Evolutionary conservation across 2,888 invertebrate genomes (phyloP).

Genomic region (Leucophenga maculata): DNA sequence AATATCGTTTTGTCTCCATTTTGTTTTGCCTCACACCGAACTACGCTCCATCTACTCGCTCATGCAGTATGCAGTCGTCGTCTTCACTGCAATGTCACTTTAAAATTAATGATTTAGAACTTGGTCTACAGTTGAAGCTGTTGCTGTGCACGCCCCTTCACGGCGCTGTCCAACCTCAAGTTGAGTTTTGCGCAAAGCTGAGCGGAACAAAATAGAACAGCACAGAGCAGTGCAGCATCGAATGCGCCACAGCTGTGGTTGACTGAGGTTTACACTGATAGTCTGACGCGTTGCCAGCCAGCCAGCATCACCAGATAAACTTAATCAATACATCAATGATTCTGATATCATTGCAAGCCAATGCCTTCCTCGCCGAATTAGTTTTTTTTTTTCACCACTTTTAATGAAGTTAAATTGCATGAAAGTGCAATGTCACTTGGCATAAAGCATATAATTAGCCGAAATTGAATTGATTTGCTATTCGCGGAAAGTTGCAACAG

Average conservation of each 20-base stretch:
- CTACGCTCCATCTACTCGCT: background rate
- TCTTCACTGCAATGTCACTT: conserved; percentile 44
- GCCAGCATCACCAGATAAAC: conserved; percentile 29
- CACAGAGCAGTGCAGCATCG: background rate
- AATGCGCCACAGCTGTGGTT: conserved; percentile 31
- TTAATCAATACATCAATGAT: conserved; percentile 46
- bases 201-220: too few relatives aligned
- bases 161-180: conserved; percentile 13
- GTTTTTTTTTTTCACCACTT: too few relatives aligned
- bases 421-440: conserved; percentile 28
- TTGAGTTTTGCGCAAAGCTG: background rate
- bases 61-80: conserved; percentile 7
- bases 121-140: conserved; percentile 6
- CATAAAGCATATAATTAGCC: conserved; percentile 16
- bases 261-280: background rate
- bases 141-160: background rate
- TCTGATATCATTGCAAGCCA: background rate
- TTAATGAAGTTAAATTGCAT: conserved; percentile 43
- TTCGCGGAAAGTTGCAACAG: background rate
- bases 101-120: conserved; percentile 56
- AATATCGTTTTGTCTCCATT: conserved; percentile 14
- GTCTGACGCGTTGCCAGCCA: background rate
- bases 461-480: conserved; percentile 23
- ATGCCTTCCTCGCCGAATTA: background rate
- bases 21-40: background rate